Evolutionary conservation across 1,140 invertebrate genomes (phyloP), one percentile per base, ranked within the genome.

Genomic region (Cepaea nemoralis): DNA sequence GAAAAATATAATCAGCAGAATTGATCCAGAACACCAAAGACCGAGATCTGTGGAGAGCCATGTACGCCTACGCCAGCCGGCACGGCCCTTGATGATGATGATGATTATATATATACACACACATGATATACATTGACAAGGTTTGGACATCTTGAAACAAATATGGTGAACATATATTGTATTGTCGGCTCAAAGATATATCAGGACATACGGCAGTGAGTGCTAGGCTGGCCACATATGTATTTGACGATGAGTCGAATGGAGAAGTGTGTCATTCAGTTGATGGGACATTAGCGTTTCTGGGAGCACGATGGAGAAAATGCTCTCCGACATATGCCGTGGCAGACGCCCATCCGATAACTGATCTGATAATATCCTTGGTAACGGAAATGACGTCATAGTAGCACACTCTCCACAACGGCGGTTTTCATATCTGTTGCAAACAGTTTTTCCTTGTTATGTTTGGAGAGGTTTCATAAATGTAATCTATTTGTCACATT

Each of bases 311-410:
- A 27, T 14, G 22, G 59, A 31, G 59, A 27, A 63, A 63, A 63
- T 63, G 27, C 33, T 2, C 27, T 16, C n/a, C 1, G 22, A 63
- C 59, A 63, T 63, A 63, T 63, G 59, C 59, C 59, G 22, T 27
- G 27, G 16, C 59, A 63, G 59, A 31, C 59, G 27, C 33, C 27
- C n/a, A 6, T 31, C n/a, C n/a, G 59, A 63, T 63, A 63, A 27
- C 59, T 31, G 27, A 63, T 63, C 59, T 63, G 59, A 63, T 63
- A 63, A 31, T 63, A 63, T 63, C 59, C 59, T 5, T 63, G 59
- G 59, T 31, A 63, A 63, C 59, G 59, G 59, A 63, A 31, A 16
- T 63, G 59, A 63, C n/a, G 59, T 63, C 59, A 63, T 27, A 0
- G n/a, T 63, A 63, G n/a, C 27, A 27, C 27, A 19, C 1, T 16